These are phyloP conservation scores for Osmerus mordax DNA, from an alignment of 2,113 vertebrate species.

Conservation along the genomic window DNA sequence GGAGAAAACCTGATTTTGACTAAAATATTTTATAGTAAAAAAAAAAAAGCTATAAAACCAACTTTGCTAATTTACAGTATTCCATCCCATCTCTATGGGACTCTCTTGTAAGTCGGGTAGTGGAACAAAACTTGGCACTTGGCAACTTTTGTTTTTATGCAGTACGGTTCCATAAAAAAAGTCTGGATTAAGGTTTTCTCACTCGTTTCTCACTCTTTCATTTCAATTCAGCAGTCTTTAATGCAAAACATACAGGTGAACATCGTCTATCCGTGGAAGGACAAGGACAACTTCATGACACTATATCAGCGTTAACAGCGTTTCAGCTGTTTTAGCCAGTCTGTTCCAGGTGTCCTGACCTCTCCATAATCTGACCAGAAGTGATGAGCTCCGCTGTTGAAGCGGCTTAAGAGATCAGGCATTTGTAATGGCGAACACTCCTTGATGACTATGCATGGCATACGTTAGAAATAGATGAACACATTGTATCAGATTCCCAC, in stretches of 20 bases:
- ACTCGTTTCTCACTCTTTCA: too few relatives aligned
- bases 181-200: too few relatives aligned
- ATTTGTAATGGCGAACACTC: conserved; percentile 7
- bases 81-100: too few relatives aligned
- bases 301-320: conserved; percentile 1
- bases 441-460: not conserved
- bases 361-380: conserved; percentile 19
- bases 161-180: too few relatives aligned
- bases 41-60: too few relatives aligned
- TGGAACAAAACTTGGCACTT: too few relatives aligned
- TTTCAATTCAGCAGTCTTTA: not conserved
- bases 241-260: conserved; percentile 12
- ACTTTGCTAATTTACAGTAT: too few relatives aligned
- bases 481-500: not conserved
- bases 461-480: not conserved
- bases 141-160: too few relatives aligned
- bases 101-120: too few relatives aligned
- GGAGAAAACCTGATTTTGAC: too few relatives aligned
- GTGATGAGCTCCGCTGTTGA: conserved; percentile 10
- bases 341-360: conserved; percentile 15
- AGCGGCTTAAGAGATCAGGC: conserved; percentile 17
- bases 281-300: conserved; percentile 13
- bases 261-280: not conserved
- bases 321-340: conserved; percentile 20
- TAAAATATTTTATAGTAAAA: too few relatives aligned